Evolutionary conservation across 2,113 vertebrate genomes (phyloP), one percentile per base, ranked within the genome.

Genomic region (Rhea americana): DNA sequence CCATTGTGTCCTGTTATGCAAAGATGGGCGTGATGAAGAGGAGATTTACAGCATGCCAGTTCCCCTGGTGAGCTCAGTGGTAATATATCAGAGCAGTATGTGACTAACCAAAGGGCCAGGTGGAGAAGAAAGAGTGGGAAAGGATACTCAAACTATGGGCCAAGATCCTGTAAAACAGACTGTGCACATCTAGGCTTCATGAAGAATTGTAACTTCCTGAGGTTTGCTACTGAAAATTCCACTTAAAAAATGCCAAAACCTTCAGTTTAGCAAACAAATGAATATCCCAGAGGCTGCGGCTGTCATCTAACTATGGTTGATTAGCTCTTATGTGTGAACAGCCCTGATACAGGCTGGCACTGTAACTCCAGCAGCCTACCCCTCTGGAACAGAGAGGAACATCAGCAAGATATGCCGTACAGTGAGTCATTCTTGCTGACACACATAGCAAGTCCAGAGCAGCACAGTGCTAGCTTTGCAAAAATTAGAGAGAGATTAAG

Each of bases 311-410:
- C 50, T 62, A 61, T 50, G 28, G 45, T n/a, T 61, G 80, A 15
- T n/a, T 37, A 74, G 28, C 5, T 50, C 26, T n/a, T 32, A 2
- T 6, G 3, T 67, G 65, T 7, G 56, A 78, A 8, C 21, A 73
- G 21, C 41, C 16, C 70, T 73, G n/a, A 13, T 41, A 47, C 30
- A 25, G 41, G 11, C 51, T 79, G 67, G 16, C 19, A 25, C 1
- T 2, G 9, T 26, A 9, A 11, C 2, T 62, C 26, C 2, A 5
- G 2, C 13, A 68, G 45, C 41, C 1, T 2, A 39, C 26, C 30
- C 22, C 48, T 82, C 21, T 30, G 45, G 70, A 86, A 48, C 13
- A 77, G 37, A 14, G 11, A 62, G 30, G 45, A 56, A 47, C 20
- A 47, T 12, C 45, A 82, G 48, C 18, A 85, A 50, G 24, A 14